Evolutionary conservation across 2,797 vertebrate genomes (phyloP).

Genomic region (Chrysocyon brachyurus): DNA sequence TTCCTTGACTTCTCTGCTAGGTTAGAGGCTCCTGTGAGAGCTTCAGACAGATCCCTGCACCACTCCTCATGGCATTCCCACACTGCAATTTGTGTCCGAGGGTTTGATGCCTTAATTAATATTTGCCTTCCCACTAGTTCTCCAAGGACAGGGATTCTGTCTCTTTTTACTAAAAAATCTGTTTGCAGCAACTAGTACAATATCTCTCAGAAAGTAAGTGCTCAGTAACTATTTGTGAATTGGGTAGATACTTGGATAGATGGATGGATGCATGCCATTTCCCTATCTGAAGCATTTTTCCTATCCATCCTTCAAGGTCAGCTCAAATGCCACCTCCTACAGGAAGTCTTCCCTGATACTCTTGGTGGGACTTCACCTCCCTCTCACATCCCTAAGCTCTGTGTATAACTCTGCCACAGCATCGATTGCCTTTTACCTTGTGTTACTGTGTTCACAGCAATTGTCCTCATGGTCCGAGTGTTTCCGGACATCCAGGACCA

Average conservation of each 20-base stretch:
- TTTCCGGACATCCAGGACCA: neutral
- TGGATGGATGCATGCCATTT: neutral
- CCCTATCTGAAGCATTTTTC: neutral
- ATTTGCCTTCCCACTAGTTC: neutral
- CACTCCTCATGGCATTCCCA: neutral
- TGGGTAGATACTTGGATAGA: neutral
- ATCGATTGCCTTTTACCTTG: neutral
- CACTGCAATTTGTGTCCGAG: neutral
- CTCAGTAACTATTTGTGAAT: conserved; percentile 24
- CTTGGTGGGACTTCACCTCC: neutral
- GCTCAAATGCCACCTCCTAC: neutral
- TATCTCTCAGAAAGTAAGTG: neutral
- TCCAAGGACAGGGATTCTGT: neutral
- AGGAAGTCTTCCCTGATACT: conserved; percentile 1
- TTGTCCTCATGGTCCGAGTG: neutral
- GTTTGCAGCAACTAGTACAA: neutral
- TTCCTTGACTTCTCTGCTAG: neutral
- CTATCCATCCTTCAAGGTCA: neutral
- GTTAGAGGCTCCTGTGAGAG: neutral
- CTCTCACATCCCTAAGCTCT: neutral
- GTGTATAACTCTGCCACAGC: neutral
- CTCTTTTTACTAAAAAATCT: conserved; percentile 49
- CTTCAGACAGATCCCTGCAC: neutral
- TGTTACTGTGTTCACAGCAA: neutral
- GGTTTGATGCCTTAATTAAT: neutral